A percentile compares a stretch with the other conserved stretches of the same genome.
phyloP scores from a whole-genome alignment of 1,140 invertebrate species.

The Neodiprion pinetum region DNA sequence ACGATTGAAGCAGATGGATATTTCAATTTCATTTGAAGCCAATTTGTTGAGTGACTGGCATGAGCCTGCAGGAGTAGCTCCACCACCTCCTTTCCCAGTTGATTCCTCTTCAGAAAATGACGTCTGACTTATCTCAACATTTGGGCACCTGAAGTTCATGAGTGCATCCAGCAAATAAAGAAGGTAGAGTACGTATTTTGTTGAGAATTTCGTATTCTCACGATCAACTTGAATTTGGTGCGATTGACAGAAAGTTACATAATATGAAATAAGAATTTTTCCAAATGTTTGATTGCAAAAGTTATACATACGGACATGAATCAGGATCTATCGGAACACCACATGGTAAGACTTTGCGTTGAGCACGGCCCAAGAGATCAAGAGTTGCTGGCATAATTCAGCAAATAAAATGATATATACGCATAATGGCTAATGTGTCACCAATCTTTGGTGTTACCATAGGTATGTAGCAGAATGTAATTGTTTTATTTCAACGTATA shows the following conservation, averaged over 20 bases:
- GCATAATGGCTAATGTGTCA: background rate
- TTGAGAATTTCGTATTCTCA: too few species aligned
- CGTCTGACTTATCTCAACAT: background rate
- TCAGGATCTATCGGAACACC: background rate
- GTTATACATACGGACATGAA: background rate
- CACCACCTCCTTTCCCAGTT: background rate
- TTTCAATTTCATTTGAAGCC: conserved; percentile 16
- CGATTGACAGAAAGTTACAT: too few species aligned
- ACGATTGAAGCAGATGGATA: conserved; percentile 21
- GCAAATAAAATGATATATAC: background rate
- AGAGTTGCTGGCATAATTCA: background rate
- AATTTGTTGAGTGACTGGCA: conserved; percentile 2
- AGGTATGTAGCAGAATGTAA: background rate
- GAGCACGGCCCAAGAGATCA: background rate
- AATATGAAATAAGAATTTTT: too few species aligned
- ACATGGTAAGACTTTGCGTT: background rate
- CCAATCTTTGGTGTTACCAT: background rate
- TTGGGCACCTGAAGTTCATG: background rate
- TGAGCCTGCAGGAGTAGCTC: background rate
- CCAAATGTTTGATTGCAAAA: too few species aligned
- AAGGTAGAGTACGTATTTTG: too few species aligned
- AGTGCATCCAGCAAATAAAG: background rate
- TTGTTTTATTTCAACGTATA: background rate
- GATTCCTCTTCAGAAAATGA: background rate
- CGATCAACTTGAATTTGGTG: too few species aligned